A percentile compares a stretch with the other conserved stretches of the same genome.
These are phyloP conservation scores for Papilio protenor DNA, from an alignment of 2,888 invertebrate species.

Conservation along the genomic window DNA sequence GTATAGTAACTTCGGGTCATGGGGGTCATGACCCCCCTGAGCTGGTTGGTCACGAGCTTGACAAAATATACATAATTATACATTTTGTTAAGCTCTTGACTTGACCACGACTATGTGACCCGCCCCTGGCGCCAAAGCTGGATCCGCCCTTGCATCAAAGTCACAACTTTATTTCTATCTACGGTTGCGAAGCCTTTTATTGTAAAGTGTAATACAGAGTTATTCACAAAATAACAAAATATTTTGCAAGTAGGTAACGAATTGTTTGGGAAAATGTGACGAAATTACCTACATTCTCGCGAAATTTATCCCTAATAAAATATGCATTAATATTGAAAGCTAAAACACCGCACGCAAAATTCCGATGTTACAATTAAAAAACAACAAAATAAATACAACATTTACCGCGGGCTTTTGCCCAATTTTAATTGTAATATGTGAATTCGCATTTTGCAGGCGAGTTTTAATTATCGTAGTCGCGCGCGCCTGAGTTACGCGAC, in stretches of 20 bases:
- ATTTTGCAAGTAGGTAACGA: neutral
- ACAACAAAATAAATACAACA: conserved; percentile 54
- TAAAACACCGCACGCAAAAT: conserved; percentile 45
- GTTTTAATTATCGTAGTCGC: conserved; percentile 85
- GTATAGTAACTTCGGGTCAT: too few relatives aligned
- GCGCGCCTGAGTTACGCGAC: conserved; percentile 83
- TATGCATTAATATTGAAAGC: conserved; percentile 12
- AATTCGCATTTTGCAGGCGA: conserved; percentile 81
- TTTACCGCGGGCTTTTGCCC: conserved; percentile 73
- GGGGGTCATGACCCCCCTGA: too few relatives aligned
- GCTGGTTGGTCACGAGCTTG: too few relatives aligned
- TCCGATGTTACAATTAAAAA: conserved; percentile 49
- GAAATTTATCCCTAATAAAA: neutral
- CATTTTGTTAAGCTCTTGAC: too few relatives aligned
- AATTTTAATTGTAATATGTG: conserved; percentile 84
- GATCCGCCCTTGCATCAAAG: too few relatives aligned
- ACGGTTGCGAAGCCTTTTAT: neutral
- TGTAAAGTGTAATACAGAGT: neutral
- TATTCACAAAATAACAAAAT: neutral
- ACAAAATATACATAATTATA: too few relatives aligned
- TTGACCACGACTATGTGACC: too few relatives aligned
- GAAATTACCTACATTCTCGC: neutral
- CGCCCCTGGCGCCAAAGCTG: too few relatives aligned
- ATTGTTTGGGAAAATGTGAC: neutral
- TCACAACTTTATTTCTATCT: neutral